A percentile compares a stretch with the other conserved stretches of the same genome.
These are phyloP conservation scores for Malurus cyaneus DNA, from an alignment of 2,113 vertebrate species.

Conservation along the genomic window DNA sequence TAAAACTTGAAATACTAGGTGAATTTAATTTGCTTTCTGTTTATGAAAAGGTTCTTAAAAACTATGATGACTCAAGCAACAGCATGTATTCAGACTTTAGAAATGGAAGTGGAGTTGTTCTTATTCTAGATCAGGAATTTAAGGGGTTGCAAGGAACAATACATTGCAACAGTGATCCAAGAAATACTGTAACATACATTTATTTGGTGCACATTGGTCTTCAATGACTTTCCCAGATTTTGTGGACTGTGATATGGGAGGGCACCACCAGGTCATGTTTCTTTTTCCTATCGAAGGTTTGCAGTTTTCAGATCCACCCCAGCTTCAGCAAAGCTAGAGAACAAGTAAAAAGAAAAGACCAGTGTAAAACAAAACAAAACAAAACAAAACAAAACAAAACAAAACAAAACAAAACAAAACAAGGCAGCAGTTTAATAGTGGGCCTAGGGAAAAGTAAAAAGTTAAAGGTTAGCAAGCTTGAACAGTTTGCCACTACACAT, in stretches of 20 bases:
- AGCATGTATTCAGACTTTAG: background rate
- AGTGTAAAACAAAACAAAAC: too few species aligned
- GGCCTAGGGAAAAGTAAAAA: background rate
- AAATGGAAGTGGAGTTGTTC: background rate
- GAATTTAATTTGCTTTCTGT: background rate
- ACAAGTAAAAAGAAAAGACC: background rate
- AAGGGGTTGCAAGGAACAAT: background rate
- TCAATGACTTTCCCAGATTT: background rate
- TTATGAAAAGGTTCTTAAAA: background rate
- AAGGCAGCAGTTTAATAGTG: background rate
- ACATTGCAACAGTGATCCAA: background rate
- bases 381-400: too few species aligned
- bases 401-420: too few species aligned
- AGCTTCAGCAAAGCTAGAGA: background rate
- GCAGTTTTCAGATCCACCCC: background rate
- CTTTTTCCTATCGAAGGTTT: slow-evolving; percentile 4
- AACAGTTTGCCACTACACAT: background rate
- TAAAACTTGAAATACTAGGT: background rate
- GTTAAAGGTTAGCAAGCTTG: background rate
- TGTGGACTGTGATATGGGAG: background rate
- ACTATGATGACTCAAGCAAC: background rate
- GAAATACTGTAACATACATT: background rate
- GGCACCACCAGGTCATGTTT: background rate
- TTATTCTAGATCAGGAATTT: background rate
- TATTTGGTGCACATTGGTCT: background rate